Evolutionary conservation across 2,113 vertebrate species (phyloP).

Genomic region (Scopus umbretta): DNA sequence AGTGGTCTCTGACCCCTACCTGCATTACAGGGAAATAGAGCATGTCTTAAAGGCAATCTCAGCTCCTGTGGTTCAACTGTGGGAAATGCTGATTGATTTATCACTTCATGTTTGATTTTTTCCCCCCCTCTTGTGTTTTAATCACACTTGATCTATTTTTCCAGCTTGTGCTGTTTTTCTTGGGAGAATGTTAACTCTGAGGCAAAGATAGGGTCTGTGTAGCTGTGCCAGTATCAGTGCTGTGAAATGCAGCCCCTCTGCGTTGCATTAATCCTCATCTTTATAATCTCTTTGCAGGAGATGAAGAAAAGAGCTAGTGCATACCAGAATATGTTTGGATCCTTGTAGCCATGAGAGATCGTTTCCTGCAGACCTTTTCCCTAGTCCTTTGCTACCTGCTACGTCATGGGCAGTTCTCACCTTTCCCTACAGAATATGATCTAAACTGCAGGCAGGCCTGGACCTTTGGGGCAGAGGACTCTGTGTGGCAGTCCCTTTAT

Average conservation of each 20-base stretch:
- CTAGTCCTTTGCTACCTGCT: background rate
- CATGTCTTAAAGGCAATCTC: background rate
- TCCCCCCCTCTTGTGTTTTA: background rate
- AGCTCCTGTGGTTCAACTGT: background rate
- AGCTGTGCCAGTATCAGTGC: background rate
- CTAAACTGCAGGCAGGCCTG: background rate
- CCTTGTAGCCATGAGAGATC: background rate
- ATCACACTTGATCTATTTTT: background rate
- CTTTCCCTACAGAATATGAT: background rate
- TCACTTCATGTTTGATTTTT: background rate
- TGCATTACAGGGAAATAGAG: background rate
- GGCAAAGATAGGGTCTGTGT: background rate
- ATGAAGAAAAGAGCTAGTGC: background rate
- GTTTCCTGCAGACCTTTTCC: background rate
- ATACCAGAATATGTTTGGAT: background rate
- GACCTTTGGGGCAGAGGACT: background rate
- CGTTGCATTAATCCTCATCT: background rate
- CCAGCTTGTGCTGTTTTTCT: background rate
- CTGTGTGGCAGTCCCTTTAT: background rate
- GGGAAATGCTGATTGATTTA: background rate
- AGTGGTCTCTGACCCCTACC: no score
- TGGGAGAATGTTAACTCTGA: background rate
- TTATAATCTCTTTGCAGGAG: background rate
- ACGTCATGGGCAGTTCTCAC: background rate
- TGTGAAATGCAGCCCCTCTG: background rate